Evolutionary conservation across 2,888 invertebrate species (phyloP).

Genomic region (Hypercompe scribonia): DNA sequence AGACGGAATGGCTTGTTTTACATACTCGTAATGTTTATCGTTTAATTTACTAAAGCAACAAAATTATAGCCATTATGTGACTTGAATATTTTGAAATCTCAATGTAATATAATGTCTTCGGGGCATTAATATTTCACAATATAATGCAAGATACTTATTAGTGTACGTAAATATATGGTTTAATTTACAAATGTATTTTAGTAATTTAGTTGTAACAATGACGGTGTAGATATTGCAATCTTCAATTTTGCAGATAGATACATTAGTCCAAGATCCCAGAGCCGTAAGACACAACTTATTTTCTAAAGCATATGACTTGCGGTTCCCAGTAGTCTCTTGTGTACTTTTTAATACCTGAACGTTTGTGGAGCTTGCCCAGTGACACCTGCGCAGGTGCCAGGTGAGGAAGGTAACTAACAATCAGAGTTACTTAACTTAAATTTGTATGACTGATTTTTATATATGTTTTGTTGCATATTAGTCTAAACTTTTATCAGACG

Average conservation of each 20-base stretch:
- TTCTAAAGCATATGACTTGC: too few species aligned
- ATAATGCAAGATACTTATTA: background rate
- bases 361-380: too few species aligned
- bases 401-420: too few species aligned
- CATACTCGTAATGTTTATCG: slow-evolving; percentile 3
- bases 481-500: too few species aligned
- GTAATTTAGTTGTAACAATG: background rate
- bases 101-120: background rate
- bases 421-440: too few species aligned
- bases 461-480: too few species aligned
- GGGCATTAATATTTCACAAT: background rate
- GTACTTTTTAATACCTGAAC: too few species aligned
- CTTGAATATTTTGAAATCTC: slow-evolving; percentile 11
- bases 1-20: slow-evolving; percentile 1
- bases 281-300: too few species aligned
- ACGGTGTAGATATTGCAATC: background rate
- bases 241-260: background rate
- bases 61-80: slow-evolving; percentile 11
- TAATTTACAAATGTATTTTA: background rate
- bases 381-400: too few species aligned
- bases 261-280: too few species aligned
- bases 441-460: too few species aligned
- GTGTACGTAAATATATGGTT: background rate
- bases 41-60: slow-evolving; percentile 13
- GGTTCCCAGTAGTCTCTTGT: too few species aligned